These are phyloP conservation scores for Pectinophora gossypiella DNA, from an alignment of 1,140 invertebrate species.

Conservation along the genomic window DNA sequence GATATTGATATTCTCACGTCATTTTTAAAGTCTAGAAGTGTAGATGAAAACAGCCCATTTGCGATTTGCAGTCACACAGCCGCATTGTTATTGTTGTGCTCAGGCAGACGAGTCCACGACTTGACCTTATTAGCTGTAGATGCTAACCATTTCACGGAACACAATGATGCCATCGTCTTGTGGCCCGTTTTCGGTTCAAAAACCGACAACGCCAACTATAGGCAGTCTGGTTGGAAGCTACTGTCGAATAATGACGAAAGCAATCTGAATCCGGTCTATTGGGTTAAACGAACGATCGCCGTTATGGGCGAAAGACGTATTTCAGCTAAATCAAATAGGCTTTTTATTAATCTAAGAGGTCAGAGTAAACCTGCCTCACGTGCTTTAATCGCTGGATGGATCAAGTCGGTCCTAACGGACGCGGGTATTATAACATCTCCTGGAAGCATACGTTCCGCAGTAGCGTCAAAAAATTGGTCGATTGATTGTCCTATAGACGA, in stretches of 20 bases:
- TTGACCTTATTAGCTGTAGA: not conserved
- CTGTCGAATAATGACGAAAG: not conserved
- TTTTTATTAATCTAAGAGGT: not conserved
- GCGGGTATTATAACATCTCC: not conserved
- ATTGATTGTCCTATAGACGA: not conserved
- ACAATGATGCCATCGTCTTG: not conserved
- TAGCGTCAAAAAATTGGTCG: conserved; percentile 8
- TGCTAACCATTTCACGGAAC: not conserved
- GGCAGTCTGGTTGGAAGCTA: not conserved
- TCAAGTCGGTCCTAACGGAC: not conserved
- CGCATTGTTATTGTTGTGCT: not conserved
- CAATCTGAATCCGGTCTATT: not conserved
- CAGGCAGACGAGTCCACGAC: not conserved
- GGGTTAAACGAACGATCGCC: not conserved
- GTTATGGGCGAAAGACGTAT: not conserved
- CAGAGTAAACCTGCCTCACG: not conserved
- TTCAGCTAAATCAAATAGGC: not conserved
- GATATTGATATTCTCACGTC: not conserved
- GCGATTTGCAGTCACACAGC: not conserved
- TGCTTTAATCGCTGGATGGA: not conserved
- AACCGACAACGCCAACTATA: not conserved
- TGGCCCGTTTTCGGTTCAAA: not conserved
- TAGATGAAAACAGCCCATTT: not conserved
- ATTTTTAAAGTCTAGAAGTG: not conserved
- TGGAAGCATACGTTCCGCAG: conserved; percentile 4